Conservation (phyloP, 2,888 invertebrate genomes). For the Platynereis dumerilii region DNA sequence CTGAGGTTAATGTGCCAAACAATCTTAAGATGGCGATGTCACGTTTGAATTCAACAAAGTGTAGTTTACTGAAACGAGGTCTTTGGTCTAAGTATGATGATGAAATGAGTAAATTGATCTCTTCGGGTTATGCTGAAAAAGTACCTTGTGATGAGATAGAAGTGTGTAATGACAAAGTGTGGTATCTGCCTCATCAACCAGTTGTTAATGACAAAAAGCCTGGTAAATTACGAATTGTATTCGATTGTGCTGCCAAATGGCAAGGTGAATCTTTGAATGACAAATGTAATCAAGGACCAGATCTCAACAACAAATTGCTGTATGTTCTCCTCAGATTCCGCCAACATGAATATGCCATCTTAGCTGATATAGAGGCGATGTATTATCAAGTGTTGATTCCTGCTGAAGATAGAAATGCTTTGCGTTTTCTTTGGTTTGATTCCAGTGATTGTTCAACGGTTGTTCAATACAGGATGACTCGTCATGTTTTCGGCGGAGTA, state of each 20-base stretch:
- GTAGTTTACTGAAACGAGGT: too few species aligned
- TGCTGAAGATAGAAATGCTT: conserved; percentile 12
- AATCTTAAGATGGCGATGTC: too few species aligned
- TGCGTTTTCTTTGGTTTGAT: conserved; percentile 6
- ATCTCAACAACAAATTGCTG: conserved; percentile 20
- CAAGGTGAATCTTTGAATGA: background rate
- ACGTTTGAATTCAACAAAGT: too few species aligned
- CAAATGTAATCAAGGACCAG: conserved; percentile 18
- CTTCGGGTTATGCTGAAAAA: too few species aligned
- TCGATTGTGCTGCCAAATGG: conserved; percentile 5
- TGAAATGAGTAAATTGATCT: too few species aligned
- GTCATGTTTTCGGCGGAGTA: too few species aligned
- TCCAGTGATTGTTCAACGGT: background rate
- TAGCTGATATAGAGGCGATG: conserved; percentile 21
- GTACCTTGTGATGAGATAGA: background rate
- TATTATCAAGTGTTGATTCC: conserved; percentile 19
- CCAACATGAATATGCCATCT: conserved; percentile 15
- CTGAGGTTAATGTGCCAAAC: too few species aligned
- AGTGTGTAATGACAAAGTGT: too few species aligned
- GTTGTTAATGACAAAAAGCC: background rate
- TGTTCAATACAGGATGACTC: conserved; percentile 8
- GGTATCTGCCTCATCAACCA: conserved; percentile 4
- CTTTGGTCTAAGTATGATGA: too few species aligned
- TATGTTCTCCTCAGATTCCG: conserved; percentile 17
- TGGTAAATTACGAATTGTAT: too few species aligned